Evolutionary conservation across 2,797 vertebrate genomes (phyloP), one percentile per base, ranked within the genome.

Genomic region (Denticeps clupeoides): DNA sequence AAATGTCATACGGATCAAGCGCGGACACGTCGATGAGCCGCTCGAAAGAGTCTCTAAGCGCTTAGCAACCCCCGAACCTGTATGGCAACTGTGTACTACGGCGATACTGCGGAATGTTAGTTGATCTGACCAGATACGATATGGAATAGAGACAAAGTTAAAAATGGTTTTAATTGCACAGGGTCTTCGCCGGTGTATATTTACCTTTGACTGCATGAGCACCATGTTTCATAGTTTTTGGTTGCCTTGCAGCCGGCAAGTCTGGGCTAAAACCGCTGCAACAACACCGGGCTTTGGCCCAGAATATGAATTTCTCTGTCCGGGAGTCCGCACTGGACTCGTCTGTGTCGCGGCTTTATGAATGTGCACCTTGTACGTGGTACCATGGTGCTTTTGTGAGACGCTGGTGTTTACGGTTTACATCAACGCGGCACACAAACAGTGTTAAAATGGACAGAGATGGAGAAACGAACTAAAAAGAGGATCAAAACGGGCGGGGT

Each of bases 141-240:
- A n/a, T n/a, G n/a, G n/a, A 49, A 49, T 49, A 16, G 41, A 41
- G 41, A 40, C 8, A 35, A 23, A 47, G 29, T 41, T 37, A 40
- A 41, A 29, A 16, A 10, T 26, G 23, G 31, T 37, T 32, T 41
- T 42, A 32, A 50, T 18, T 50, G 28, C 10, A n/a, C 21, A 25
- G 15, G 21, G 27, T 37, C 51, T 15, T 19, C 10, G 15, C 8
- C 18, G 38, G 18, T 4, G 10, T 19, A 4, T 38, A 4, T 38
- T 38, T 21, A 4, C 38, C 38, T 38, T 21, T 35, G 35, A 38
- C 38, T 35, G 16, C 15, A 3, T 35, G 15, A 35, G 35, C 35
- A 5, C 35, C 13, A 16, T 35, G 35, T 35, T 35, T 18, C 8
- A 35, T 15, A 35, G 35, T 10, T 38, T 38, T 35, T 38, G 35